Base-by-base conservation (phyloP, 1,140 invertebrate genomes). In the Conopomorpha cramerella region DNA sequence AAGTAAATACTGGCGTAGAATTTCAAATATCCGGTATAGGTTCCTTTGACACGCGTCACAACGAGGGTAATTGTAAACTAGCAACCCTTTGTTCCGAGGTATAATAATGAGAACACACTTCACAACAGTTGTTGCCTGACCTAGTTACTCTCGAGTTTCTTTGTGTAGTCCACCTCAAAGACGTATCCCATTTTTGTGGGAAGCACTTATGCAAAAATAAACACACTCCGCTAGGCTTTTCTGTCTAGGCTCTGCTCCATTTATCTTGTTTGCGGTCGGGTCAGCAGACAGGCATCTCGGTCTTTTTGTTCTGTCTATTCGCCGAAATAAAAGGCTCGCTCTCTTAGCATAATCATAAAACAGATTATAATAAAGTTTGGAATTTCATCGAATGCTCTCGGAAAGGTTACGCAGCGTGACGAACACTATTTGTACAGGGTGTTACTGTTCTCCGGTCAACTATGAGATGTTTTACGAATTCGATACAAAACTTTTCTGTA, bases 201-300 rank as follows among this genome's bases (percentile, higher is more conserved):
- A 11, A 32, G 51, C 49, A 52, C 50, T 54, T 44, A 45, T 55
- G 41, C 42, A 48, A 56, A 60, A 55, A 64, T 49, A 57, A 59
- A 63, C 49, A 49, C 46, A 50, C 39, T 49, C 49, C 25, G 49
- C 38, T 51, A n/a, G n/a, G n/a, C n/a, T n/a, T n/a, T n/a, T 64
- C 32, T 16, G 27, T 23, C 34, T 35, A 32, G 30, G 34, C 41
- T 38, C 33, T 45, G 14, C 14, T 17, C 18, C 36, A 34, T 28
- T 25, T 15, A 23, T 18, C 10, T 7, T 41, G 30, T 38, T 47
- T 40, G 36, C 33, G 38, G 45, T 38, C 39, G 42, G 35, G 10
- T n/a, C n/a, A n/a, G n/a, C n/a, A n/a, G n/a, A n/a, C n/a, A n/a
- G n/a, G n/a, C n/a, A 40, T 39, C 31, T 42, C 36, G 17, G 15